Base-by-base conservation (phyloP, 1,140 invertebrate species). In the Sarcophaga bullata region DNA sequence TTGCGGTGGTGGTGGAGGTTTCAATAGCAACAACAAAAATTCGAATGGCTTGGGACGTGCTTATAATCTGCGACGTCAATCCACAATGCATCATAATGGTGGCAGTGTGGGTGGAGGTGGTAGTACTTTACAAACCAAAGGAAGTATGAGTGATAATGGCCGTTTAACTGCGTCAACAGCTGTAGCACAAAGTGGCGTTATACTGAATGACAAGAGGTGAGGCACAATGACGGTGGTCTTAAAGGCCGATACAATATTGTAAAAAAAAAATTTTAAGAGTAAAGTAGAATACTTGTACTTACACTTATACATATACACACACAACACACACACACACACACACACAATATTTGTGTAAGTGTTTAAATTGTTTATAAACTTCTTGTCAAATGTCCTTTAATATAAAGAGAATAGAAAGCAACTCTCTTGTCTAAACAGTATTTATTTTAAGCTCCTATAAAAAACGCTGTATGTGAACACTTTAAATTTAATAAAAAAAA, bases 171-270 rank as follows among this genome's bases (percentile, higher is more conserved):
- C 72, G 48, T 9, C 76, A 80, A 80, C 37, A n/a, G 75, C 52
- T 83, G 54, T 50, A n/a, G 81, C 83, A n/a, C 72, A 81, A 25
- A 68, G 82, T 37, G 83, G 83, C 81, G 75, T 82, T 47, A 81
- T 87, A 72, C 76, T 86, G 75, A 85, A 85, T 84, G 89, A 90
- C 84, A 89, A 90, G 84, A 90, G 89, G 89, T 90, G 89, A 90
- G 89, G 86, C 83, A 90, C 89, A 81, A 81, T 88, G 46, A 85
- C 89, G 81, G 85, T 88, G 87, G 84, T 89, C 86, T 85, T 86
- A 76, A 84, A 87, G 83, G 86, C 85, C 82, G 88, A 89, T 82
- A 88, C 88, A 81, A 85, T 87, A 84, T 87, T 89, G 85, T 89
- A 86, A 83, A 73, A 58, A n/a, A n/a, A n/a, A n/a, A 58, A 37